Evolutionary conservation across 2,113 vertebrate species (phyloP).

Genomic region (Scomber colias): DNA sequence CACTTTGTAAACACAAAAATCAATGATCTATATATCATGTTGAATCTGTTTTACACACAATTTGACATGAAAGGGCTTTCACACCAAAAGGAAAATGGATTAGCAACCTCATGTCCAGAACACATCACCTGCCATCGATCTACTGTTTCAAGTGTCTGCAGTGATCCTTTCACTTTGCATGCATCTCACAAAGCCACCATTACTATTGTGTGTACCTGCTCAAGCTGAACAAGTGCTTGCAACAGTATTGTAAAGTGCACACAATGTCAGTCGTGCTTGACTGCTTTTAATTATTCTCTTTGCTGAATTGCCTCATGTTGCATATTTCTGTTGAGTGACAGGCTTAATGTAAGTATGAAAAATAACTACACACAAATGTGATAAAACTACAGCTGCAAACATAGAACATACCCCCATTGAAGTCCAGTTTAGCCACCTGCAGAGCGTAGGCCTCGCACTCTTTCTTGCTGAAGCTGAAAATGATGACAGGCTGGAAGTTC

Average conservation of each 20-base stretch:
- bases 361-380: neutral
- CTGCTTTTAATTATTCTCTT: too few relatives aligned
- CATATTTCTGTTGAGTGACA: neutral
- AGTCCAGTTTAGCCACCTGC: constrained; percentile 97
- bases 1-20: constrained; percentile 3
- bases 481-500: constrained; percentile 99
- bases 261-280: neutral
- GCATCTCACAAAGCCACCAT: neutral
- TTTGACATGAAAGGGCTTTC: neutral
- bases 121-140: constrained; percentile 4
- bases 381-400: neutral
- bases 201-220: neutral
- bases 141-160: neutral
- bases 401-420: constrained; percentile 91
- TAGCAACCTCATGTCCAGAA: neutral
- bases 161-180: neutral
- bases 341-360: neutral
- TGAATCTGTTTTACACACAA: neutral
- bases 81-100: neutral
- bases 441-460: constrained; percentile 98
- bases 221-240: neutral
- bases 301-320: neutral
- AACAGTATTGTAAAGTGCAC: too few relatives aligned
- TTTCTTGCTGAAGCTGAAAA: constrained; percentile 99
- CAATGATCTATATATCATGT: neutral